These are phyloP conservation scores for Phyllotis vaccarum DNA, from an alignment of 2,797 vertebrate species.

Conservation along the genomic window DNA sequence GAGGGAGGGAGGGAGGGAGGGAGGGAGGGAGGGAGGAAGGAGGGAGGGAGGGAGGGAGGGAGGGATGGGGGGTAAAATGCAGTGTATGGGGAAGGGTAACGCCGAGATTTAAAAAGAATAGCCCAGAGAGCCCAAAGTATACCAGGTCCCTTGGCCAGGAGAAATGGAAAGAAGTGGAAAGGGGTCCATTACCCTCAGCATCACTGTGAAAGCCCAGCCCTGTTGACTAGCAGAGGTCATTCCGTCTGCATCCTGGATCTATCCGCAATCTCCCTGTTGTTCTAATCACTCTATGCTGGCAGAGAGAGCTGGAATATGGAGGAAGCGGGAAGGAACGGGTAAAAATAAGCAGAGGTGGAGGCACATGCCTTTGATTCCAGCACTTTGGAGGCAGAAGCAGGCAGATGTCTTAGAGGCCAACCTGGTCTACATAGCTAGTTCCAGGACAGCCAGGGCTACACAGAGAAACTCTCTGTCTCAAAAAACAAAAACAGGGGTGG, in stretches of 20 bases:
- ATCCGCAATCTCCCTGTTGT: background rate
- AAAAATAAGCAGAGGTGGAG: background rate
- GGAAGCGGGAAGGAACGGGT: background rate
- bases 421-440: background rate
- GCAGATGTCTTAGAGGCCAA: background rate
- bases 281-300: background rate
- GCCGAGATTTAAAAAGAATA: background rate
- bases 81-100: constrained; percentile 15
- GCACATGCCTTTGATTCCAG: background rate
- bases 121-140: background rate
- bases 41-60: too few relatives aligned
- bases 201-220: background rate
- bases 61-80: background rate
- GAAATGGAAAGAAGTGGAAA: background rate
- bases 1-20: too few relatives aligned
- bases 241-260: background rate
- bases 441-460: background rate
- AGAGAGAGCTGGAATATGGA: background rate
- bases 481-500: background rate
- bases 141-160: background rate
- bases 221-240: background rate
- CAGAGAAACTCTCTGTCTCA: background rate
- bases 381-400: background rate
- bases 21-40: too few relatives aligned
- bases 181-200: background rate